Evolutionary conservation across 2,888 invertebrate species (phyloP).

Genomic region (Tenthredo livida): DNA sequence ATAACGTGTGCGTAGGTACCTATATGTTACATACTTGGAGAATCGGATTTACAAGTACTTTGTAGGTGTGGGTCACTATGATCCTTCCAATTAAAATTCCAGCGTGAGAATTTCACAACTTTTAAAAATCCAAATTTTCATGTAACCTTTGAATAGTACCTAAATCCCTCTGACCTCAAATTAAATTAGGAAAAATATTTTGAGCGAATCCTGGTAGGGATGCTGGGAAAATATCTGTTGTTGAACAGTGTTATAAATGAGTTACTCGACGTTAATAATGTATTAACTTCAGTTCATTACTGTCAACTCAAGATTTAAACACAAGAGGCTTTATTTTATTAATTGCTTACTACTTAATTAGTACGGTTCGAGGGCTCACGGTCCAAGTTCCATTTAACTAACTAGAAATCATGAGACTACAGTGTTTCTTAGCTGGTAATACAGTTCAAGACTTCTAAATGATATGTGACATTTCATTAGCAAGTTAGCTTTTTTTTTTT

Average conservation of each 20-base stretch:
- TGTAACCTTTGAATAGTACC: background rate
- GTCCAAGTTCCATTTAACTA: background rate
- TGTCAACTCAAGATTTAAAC: conserved; percentile 9
- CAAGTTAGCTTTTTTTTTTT: too few species aligned
- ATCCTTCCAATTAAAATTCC: background rate
- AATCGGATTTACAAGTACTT: background rate
- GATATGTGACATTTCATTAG: too few species aligned
- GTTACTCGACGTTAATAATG: background rate
- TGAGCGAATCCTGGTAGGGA: background rate
- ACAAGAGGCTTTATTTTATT: background rate
- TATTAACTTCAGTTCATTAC: conserved; percentile 2
- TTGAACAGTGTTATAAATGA: background rate
- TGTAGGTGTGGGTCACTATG: background rate
- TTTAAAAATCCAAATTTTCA: background rate
- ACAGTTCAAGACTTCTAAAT: too few species aligned
- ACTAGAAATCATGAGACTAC: background rate
- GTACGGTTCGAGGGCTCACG: background rate
- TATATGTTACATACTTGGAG: background rate
- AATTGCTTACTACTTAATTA: conserved; percentile 8
- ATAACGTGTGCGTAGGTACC: background rate
- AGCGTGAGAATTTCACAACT: background rate
- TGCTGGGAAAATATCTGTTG: background rate
- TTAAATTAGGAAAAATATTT: background rate
- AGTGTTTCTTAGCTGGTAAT: too few species aligned
- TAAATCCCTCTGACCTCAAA: background rate